Evolutionary conservation across 2,797 vertebrate species (phyloP), one percentile per base, ranked within the genome.

Genomic region (Danio aesculapii): DNA sequence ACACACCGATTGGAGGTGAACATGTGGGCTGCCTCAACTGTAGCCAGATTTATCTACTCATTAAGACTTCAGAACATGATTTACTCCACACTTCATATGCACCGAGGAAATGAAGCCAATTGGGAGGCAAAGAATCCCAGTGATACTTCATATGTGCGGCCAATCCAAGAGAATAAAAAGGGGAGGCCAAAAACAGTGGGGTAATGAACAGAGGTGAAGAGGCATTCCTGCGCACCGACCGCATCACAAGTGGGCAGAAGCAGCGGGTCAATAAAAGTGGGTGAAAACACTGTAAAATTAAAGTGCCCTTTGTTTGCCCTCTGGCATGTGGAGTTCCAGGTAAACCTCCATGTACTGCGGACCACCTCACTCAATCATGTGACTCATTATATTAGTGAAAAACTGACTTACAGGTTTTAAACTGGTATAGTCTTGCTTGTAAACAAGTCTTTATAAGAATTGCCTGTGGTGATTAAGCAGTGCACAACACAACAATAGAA

Each of bases 221-320:
- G 77, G 85, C 79, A 85, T 90, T 90, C 83, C 85, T 88, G 47
- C 10, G 49, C 69, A 71, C 66, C 87, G 77, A 87, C 86, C 85
- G 88, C 88, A 87, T 89, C 84, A 88, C 82, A 87, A 69, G 67
- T 85, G 83, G 79, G 77, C 75, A 79, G 12, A 75, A 77, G 91
- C 74, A 77, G 68, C 77, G 75, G 50, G 67, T 79, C 86, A 73
- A 83, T 87, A 82, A 90, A 88, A 84, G 75, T 47, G 30, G 70
- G 53, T 74, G 62, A 49, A 86, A 88, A 88, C 82, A 84, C 79
- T 81, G 86, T 83, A 88, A 87, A 30, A 86, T 81, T 79, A 75
- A 85, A 87, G 69, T 86, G 81, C 63, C 82, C 78, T 82, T 13
- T 62, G 57, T 63, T 17, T 81, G 62, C 68, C 79, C 81, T 68